phyloP scores from a whole-genome alignment of 2,797 vertebrate genomes.

The Takifugu ocellatus region DNA sequence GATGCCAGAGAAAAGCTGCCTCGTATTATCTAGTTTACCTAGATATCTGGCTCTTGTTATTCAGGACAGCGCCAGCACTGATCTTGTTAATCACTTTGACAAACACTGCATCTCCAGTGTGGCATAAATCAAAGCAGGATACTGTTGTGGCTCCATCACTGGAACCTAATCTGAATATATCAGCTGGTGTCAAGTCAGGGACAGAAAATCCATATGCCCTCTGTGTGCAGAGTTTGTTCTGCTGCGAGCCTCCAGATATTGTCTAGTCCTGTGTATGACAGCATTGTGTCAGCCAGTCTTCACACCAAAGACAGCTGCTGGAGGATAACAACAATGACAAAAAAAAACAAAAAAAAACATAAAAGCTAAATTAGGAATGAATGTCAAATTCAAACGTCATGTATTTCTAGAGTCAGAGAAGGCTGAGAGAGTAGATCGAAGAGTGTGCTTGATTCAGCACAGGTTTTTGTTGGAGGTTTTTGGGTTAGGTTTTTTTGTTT shows the following conservation, averaged over 20 bases:
- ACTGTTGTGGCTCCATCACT: slow-evolving; percentile 56
- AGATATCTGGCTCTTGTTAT: slow-evolving; percentile 53
- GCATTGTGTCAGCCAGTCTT: slow-evolving; percentile 28
- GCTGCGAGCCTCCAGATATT: slow-evolving; percentile 39
- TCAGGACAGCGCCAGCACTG: slow-evolving; percentile 46
- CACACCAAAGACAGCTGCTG: slow-evolving; percentile 26
- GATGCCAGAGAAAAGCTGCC: slow-evolving; percentile 13
- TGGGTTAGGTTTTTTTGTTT: slow-evolving; percentile 4
- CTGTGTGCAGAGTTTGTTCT: slow-evolving; percentile 33
- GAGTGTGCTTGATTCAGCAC: slow-evolving; percentile 17
- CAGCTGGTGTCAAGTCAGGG: slow-evolving; percentile 49
- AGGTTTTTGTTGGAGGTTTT: slow-evolving; percentile 7
- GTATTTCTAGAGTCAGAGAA: slow-evolving; percentile 17
- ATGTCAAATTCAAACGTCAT: slow-evolving; percentile 5
- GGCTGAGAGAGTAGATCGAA: slow-evolving; percentile 8
- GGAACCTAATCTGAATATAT: slow-evolving; percentile 60
- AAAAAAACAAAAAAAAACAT: slow-evolving; percentile 2
- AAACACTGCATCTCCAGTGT: slow-evolving; percentile 61
- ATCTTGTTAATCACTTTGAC: slow-evolving; percentile 67
- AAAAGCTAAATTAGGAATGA: too few relatives aligned
- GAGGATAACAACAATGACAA: background rate
- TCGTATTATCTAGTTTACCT: slow-evolving; percentile 43
- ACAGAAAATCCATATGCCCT: slow-evolving; percentile 61
- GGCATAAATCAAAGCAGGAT: slow-evolving; percentile 55
- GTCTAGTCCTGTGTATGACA: slow-evolving; percentile 20